Percentiles rank a stretch among this genome's conserved stretches.
Evolutionary conservation across 2,888 invertebrate genomes (phyloP).

Genomic region (Ceramica pisi): DNA sequence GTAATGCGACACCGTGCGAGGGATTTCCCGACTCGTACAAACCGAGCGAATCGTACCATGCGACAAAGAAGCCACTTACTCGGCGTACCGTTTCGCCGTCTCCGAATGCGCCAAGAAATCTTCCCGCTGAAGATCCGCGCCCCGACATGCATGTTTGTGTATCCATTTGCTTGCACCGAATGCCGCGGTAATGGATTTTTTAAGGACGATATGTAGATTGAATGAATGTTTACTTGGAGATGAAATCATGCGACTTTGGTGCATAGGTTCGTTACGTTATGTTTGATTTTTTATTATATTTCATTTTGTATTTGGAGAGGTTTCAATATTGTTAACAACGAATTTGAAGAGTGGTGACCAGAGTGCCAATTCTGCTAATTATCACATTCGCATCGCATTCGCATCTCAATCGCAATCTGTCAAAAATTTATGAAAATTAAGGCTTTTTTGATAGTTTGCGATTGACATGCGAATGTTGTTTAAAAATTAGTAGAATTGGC

Average conservation of each 20-base stretch:
- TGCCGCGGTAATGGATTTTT: slow-evolving; percentile 79
- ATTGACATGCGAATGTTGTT: too few species aligned
- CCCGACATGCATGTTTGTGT: slow-evolving; percentile 80
- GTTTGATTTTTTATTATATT: slow-evolving; percentile 2
- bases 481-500: too few species aligned
- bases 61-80: slow-evolving; percentile 83
- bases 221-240: slow-evolving; percentile 55
- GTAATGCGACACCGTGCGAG: slow-evolving; percentile 74
- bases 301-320: not conserved
- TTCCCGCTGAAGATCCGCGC: slow-evolving; percentile 70
- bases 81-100: slow-evolving; percentile 76
- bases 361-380: too few species aligned
- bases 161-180: slow-evolving; percentile 81
- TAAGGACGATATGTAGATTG: slow-evolving; percentile 59
- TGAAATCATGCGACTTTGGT: slow-evolving; percentile 39
- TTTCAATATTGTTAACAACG: not conserved
- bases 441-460: too few species aligned
- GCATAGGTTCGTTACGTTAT: not conserved
- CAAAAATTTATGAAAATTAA: too few species aligned
- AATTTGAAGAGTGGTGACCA: not conserved
- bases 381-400: too few species aligned
- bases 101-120: slow-evolving; percentile 81
- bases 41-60: slow-evolving; percentile 35
- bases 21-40: slow-evolving; percentile 74
- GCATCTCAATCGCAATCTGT: too few species aligned